These are phyloP conservation scores for Casuarius casuarius DNA, from an alignment of 2,113 vertebrate species.

Conservation along the genomic window DNA sequence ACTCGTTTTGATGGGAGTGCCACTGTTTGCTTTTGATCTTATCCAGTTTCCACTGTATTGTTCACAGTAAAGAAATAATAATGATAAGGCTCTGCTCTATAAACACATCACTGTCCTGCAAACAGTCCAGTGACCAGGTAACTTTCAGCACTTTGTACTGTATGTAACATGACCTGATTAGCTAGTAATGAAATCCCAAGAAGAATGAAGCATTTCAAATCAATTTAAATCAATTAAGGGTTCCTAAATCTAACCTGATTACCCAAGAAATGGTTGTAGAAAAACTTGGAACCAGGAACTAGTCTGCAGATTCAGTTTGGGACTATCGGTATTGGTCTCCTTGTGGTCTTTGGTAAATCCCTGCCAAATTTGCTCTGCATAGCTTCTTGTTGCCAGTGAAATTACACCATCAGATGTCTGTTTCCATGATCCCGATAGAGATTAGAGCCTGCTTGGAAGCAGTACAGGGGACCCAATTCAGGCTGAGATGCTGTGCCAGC, in stretches of 20 bases:
- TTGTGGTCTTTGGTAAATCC: not conserved
- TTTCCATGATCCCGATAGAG: not conserved
- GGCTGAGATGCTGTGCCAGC: not conserved
- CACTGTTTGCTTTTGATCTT: not conserved
- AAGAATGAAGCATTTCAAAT: not conserved
- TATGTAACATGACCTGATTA: rapidly evolving
- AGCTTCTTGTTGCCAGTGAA: not conserved
- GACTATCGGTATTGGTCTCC: not conserved
- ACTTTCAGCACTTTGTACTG: not conserved
- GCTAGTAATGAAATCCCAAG: not conserved
- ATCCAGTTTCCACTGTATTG: conserved; percentile 29
- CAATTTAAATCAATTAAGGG: not conserved
- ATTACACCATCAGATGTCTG: not conserved
- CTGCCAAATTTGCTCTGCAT: not conserved
- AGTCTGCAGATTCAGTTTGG: not conserved
- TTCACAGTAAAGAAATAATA: conserved; percentile 30
- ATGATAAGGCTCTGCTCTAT: conserved; percentile 21
- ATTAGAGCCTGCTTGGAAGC: not conserved
- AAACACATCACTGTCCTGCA: not conserved
- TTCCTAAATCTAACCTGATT: not conserved
- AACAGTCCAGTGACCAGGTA: not conserved
- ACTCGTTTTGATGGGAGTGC: not conserved
- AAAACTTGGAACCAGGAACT: not conserved
- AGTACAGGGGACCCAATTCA: not conserved
- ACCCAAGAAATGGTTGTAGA: not conserved